Evolutionary conservation across 2,113 vertebrate species (phyloP), one percentile per base, ranked within the genome.

Genomic region (Phodopus roborovskii): DNA sequence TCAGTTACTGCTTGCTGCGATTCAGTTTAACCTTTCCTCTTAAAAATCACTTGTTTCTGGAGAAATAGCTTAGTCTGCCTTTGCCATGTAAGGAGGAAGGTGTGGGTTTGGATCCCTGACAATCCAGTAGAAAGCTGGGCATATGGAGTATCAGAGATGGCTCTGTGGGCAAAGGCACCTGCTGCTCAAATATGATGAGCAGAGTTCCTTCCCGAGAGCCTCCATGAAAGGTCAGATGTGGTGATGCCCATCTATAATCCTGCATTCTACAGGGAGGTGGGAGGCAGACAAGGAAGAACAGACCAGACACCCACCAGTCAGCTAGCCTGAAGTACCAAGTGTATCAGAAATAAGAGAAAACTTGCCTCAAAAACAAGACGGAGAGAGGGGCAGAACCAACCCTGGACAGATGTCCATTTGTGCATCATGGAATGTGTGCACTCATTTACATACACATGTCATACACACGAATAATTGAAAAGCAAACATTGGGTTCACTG

Each of bases 11-110:
- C 85, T 45, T 56, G 7, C 92, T 95, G 75, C 85, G 62, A 82
- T 62, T 75, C 64, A 81, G 15, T 90, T 13, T 89, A 94, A 91
- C 2, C 16, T 92, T 84, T 87, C 24, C 22, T 89, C 45, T 90
- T 81, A 19, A 48, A 77, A 91, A 24, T 79, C 58, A 33, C 48
- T 94, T 81, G 56, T 24, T 19, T 26, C 84, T 70, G 26, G 28
- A 60, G 16, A 36, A 26, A 45, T 85, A 42, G 5, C 42, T 66
- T 36, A 48, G 24, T 20, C 60, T 30, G 16, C 16, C 2, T 13
- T 83, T 62, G 56, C 58, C 39, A 19, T 62, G n/a, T 9, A 85
- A 66, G 60, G 16, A 7, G 33, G 39, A 48, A 8, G 17, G 20
- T 60, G 19, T 48, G 26, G 26, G 6, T 85, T 45, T 85, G 42